Evolutionary conservation across 2,113 vertebrate genomes (phyloP), one percentile per base, ranked within the genome.

Genomic region (Oncorhynchus keta): DNA sequence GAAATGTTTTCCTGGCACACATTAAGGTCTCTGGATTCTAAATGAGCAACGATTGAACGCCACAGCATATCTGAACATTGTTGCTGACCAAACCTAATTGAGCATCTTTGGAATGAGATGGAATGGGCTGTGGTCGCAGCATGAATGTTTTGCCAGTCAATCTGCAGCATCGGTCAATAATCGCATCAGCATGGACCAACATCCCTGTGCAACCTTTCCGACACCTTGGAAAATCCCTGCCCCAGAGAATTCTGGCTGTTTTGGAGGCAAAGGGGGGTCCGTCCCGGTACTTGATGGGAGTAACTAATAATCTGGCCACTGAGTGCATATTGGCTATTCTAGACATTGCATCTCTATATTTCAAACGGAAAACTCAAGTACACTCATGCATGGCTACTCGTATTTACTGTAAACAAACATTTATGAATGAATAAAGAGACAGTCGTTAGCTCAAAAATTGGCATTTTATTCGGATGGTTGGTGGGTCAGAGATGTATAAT

Each of bases 391-490:
- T 1, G 39, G 39, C 65, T 30, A 32, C 5, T 67, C 6, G 16
- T 67, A 67, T 30, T 67, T 26, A 67, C 16, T 30, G 16, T 2
- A 39, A 35, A 32, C 30, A 9, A 3, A 68, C 14, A 2, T 39
- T 39, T 7, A 80, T 51, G 77, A 85, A 83, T 66, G 70, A 88
- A 90, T 86, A 83, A 85, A 83, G 81, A 92, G 86, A 85, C 92
- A 93, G 92, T 88, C 92, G 93, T 94, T 92, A 95, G 95, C 96
- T 98, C 95, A 95, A 98, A 99, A 99, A 97, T 97, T 96, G 96
- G 95, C 95, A 95, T 97, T 99, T 99, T 98, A 98, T 98, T 99
- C 94, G 95, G 94, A 96, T 96, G 92, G 95, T 95, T 94, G 95
- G 96, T 35, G 7, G 96, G 95, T 97, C 95, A 97, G 94, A 97